phyloP scores from a whole-genome alignment of 1,140 invertebrate species.

The Drosophila mojavensis region DNA sequence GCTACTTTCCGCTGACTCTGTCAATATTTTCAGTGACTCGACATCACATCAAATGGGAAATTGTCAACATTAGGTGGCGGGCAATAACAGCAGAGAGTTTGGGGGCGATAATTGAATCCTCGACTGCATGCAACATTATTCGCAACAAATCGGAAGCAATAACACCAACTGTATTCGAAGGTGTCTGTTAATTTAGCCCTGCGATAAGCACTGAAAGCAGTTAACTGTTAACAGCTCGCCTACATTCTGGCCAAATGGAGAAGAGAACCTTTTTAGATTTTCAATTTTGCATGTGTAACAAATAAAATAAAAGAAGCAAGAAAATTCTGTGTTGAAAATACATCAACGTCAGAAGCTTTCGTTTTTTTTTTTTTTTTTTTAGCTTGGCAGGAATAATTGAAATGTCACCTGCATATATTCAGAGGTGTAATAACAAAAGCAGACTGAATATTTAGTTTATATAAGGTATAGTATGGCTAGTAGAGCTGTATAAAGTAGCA shows the following conservation, averaged over 20 bases:
- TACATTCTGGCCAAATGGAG: conserved; percentile 40
- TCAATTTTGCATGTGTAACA: conserved; percentile 47
- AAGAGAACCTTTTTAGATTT: conserved; percentile 10
- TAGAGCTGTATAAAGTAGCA: too few species aligned
- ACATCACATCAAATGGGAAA: conserved; percentile 72
- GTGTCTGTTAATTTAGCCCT: conserved; percentile 58
- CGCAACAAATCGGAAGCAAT: conserved; percentile 79
- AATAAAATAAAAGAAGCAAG: not conserved
- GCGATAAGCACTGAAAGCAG: conserved; percentile 57
- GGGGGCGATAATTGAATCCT: conserved; percentile 74
- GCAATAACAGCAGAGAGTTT: conserved; percentile 43
- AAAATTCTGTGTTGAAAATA: conserved; percentile 44
- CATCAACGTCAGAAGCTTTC: conserved; percentile 46
- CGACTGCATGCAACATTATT: conserved; percentile 73
- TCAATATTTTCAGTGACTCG: conserved; percentile 61
- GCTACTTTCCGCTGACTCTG: conserved; percentile 51
- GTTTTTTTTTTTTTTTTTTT: conserved; percentile 1
- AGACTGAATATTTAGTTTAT: not conserved
- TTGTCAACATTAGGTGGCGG: conserved; percentile 79
- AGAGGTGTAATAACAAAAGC: conserved; percentile 13
- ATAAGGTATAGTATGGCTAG: not conserved
- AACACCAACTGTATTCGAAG: conserved; percentile 44
- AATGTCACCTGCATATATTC: conserved; percentile 52
- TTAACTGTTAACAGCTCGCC: conserved; percentile 46
- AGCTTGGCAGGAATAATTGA: conserved; percentile 51